A percentile compares a stretch with the other conserved stretches of the same genome.
phyloP scores from a whole-genome alignment of 1,140 invertebrate genomes.

The Sycobia sp. region DNA sequence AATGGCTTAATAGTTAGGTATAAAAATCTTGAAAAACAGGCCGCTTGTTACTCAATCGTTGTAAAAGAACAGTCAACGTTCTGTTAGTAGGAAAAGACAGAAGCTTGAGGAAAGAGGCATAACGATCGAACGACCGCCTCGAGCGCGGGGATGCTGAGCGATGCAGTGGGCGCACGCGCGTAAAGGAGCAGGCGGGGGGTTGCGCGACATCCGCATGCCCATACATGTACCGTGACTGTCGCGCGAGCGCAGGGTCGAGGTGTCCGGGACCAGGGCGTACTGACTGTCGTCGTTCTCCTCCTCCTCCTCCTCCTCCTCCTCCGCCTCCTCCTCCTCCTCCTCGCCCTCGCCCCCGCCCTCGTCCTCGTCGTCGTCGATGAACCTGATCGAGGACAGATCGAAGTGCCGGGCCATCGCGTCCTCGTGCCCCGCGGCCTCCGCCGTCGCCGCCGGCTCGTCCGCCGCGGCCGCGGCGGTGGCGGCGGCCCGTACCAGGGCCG shows the following conservation, averaged over 20 bases:
- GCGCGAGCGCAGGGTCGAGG: no score
- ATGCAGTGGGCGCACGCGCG: not conserved
- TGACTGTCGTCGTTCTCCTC: no score
- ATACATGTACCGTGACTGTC: not conserved
- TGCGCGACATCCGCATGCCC: not conserved
- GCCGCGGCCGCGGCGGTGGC: constrained; percentile 6
- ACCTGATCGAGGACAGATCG: constrained; percentile 54
- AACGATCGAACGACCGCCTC: no score
- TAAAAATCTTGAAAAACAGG: no score
- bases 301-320: no score
- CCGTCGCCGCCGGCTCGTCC: constrained; percentile 16
- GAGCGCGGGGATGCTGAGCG: not conserved
- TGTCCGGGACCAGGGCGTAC: no score
- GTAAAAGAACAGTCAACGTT: no score
- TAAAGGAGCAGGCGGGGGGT: not conserved
- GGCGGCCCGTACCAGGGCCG: constrained; percentile 2
- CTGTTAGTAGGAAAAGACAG: no score
- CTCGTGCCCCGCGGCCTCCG: constrained; percentile 23
- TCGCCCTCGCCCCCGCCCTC: constrained; percentile 31
- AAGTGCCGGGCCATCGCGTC: constrained; percentile 49
- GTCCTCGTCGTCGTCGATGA: constrained; percentile 56
- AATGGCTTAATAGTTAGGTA: no score
- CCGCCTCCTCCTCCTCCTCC: no score
- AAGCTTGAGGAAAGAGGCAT: no score
- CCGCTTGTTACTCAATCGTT: no score